A percentile compares a stretch with the other conserved stretches of the same genome.
Conservation (phyloP, 2,113 vertebrate species). For the Pica pica region DNA sequence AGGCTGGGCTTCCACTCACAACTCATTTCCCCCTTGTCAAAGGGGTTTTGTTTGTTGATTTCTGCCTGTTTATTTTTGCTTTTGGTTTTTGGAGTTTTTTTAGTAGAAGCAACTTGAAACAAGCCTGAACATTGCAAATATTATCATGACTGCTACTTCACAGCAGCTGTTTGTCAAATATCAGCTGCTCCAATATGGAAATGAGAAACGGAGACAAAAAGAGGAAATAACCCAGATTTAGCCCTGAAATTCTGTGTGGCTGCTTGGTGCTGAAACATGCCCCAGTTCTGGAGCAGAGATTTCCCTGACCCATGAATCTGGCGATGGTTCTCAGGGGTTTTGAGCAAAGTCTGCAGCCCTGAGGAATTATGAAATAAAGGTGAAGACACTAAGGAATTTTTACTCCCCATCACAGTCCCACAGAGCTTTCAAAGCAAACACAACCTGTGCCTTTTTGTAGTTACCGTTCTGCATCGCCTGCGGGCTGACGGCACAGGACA, state of each 20-base stretch:
- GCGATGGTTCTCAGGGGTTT: neutral
- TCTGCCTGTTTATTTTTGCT: neutral
- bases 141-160: neutral
- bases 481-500: neutral
- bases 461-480: neutral
- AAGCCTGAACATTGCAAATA: neutral
- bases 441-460: rapidly evolving
- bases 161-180: neutral
- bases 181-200: neutral
- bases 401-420: rapidly evolving
- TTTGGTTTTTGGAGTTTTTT: neutral
- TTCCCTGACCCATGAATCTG: neutral
- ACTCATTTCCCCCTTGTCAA: neutral
- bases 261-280: neutral
- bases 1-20: neutral
- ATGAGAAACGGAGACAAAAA: neutral
- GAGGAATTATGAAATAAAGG: neutral
- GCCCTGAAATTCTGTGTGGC: neutral
- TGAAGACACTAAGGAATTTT: neutral
- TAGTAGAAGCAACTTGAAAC: neutral
- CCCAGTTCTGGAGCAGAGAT: neutral
- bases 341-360: neutral
- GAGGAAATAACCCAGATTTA: neutral
- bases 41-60: neutral
- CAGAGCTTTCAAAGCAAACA: neutral